phyloP scores from a whole-genome alignment of 2,113 vertebrate genomes.

The Sitta europaea region DNA sequence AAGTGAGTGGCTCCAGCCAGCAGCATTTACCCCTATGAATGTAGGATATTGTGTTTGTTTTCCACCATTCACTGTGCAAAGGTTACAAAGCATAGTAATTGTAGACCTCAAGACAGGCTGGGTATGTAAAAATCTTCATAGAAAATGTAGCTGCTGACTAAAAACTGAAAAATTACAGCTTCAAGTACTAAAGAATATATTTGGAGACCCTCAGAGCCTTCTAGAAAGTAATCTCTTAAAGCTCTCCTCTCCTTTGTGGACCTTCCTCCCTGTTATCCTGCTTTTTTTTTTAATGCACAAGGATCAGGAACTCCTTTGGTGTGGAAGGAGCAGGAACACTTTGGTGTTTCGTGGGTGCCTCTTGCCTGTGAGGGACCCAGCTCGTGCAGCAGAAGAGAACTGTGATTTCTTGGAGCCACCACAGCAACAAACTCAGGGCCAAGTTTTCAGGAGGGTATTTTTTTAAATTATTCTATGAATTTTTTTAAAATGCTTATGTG shows the following conservation, averaged over 20 bases:
- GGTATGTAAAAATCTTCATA: background rate
- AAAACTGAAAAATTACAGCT: background rate
- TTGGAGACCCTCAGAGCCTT: background rate
- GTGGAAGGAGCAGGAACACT: background rate
- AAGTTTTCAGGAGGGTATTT: background rate
- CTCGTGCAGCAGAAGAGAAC: background rate
- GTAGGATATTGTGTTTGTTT: background rate
- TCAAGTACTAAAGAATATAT: background rate
- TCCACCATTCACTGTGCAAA: background rate
- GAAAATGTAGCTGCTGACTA: background rate
- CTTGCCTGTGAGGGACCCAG: background rate
- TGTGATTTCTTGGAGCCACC: background rate
- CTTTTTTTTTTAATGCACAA: background rate
- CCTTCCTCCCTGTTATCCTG: too few relatives aligned
- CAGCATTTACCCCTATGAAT: background rate
- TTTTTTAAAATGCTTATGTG: background rate
- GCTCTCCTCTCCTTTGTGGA: background rate
- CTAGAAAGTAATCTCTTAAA: background rate
- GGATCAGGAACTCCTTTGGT: background rate
- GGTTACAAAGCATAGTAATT: background rate
- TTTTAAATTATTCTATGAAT: background rate
- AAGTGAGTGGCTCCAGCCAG: background rate
- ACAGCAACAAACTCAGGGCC: background rate
- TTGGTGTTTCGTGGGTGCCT: background rate
- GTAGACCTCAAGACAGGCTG: background rate